These are phyloP conservation scores for Pseudotriccus pelzelni DNA, from an alignment of 2,797 vertebrate genomes.

Conservation along the genomic window DNA sequence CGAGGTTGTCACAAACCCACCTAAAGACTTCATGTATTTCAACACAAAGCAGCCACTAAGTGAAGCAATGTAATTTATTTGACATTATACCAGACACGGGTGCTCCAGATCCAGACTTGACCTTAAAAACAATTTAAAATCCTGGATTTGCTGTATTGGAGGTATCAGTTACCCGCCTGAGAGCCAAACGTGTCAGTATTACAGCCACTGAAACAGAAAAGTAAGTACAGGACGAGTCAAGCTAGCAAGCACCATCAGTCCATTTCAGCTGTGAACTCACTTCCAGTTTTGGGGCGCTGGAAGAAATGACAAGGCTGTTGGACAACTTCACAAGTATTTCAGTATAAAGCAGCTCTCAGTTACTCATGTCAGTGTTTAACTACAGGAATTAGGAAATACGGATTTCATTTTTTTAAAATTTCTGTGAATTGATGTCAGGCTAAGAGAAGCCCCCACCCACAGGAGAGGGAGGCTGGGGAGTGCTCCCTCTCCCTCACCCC, in stretches of 20 bases:
- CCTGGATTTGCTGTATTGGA: conserved; percentile 1
- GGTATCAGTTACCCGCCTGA: background rate
- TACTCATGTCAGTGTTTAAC: background rate
- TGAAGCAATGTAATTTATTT: conserved; percentile 56
- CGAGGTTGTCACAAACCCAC: background rate
- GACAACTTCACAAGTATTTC: background rate
- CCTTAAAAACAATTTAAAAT: conserved; percentile 20
- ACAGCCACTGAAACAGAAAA: background rate
- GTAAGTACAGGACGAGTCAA: background rate
- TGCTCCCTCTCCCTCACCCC: background rate
- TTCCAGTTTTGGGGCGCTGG: background rate
- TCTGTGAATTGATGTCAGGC: background rate
- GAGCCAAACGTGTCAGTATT: background rate
- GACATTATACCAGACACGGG: conserved; percentile 24
- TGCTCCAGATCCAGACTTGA: conserved; percentile 29
- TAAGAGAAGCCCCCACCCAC: background rate
- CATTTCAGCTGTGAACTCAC: background rate
- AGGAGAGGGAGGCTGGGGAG: background rate
- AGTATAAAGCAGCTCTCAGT: background rate
- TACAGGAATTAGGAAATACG: background rate
- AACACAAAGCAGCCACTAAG: conserved; percentile 50
- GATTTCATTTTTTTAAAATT: background rate
- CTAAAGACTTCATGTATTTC: background rate
- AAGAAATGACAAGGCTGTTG: background rate
- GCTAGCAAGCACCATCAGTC: background rate